Percentiles rank a stretch among this genome's conserved stretches.
Conservation (phyloP, 2,113 vertebrate species). For the Forbesichthys papilliferus region DNA sequence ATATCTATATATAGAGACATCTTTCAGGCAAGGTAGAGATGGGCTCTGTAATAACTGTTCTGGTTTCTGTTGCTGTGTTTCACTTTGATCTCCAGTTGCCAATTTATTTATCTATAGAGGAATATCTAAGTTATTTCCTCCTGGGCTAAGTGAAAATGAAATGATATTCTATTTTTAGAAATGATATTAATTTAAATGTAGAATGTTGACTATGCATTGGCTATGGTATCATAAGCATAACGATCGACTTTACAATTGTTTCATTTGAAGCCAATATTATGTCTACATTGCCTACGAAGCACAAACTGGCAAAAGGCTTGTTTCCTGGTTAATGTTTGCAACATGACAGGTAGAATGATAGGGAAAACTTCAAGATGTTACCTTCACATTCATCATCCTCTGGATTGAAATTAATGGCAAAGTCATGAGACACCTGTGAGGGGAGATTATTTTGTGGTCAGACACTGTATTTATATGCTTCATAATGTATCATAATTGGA, state of each 20-base stretch:
- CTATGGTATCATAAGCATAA: slow-evolving; percentile 12
- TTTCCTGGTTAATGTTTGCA: no score
- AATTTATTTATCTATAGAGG: no score
- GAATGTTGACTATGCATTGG: neutral
- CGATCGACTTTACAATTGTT: neutral
- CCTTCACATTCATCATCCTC: slow-evolving; percentile 95
- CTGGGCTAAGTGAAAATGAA: no score
- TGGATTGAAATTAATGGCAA: slow-evolving; percentile 94
- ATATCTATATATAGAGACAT: no score
- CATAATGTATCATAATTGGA: neutral
- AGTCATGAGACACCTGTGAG: slow-evolving; percentile 91
- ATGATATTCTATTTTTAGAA: no score
- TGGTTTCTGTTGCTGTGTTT: no score
- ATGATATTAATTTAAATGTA: no score
- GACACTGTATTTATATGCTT: neutral
- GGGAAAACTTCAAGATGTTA: slow-evolving; percentile 56
- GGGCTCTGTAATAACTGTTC: no score
- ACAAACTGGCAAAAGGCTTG: no score
- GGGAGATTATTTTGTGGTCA: slow-evolving; percentile 20
- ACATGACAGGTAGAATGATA: neutral
- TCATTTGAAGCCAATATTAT: neutral
- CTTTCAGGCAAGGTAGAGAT: no score
- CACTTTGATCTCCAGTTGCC: no score
- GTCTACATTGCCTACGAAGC: neutral
- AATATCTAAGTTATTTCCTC: no score